Base-by-base conservation (phyloP, 2,888 invertebrate species). In the Mythimna lalbum region DNA sequence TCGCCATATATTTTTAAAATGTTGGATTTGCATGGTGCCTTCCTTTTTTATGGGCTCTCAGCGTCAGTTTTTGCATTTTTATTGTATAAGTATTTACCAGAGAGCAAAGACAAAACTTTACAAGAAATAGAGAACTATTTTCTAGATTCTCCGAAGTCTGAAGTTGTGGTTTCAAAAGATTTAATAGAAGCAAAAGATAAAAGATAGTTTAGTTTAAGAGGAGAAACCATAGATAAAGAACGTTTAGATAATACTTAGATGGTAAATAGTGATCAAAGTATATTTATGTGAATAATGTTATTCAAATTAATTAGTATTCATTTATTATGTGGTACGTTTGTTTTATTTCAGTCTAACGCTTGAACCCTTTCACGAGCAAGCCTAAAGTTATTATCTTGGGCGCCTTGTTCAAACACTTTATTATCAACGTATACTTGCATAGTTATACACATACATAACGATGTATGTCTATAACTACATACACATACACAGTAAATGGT, bases 31-130 rank as follows among this genome's bases (percentile, higher is more conserved):
- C 86, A 89, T 49, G 90, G 90, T 0, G 83, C 87, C 2, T 90
- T 89, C 63, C 67, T 89, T 19, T 86, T 89, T 69, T 89, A 84
- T 76, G 89, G 83, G 14, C 39, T 90, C 5, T 80, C 83, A 19
- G 76, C 88, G 7, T 85, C 85, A 12, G n/a, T 87, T 55, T 85
- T 83, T 69, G 78, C 82, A 17, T 72, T 78, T 75, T 55, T 88
- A 47, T 21, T 89, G 57, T 88, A 82, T 70, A 83, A 77, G 50
- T 88, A 84, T 78, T 84, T 90, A 63, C 90, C 88, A 0, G 90
- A 90, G 73, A 90, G 89, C 36, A 89, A 89, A 77, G 88, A 89
- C 43, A 90, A 86, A 70, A 88, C 88, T 61, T 71, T 88, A 14
- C 79, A 74, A 67, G 88, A 90, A 83, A 90, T 89, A 39, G 86